phyloP scores from a whole-genome alignment of 2,113 vertebrate genomes.

The Aldabrachelys gigantea region DNA sequence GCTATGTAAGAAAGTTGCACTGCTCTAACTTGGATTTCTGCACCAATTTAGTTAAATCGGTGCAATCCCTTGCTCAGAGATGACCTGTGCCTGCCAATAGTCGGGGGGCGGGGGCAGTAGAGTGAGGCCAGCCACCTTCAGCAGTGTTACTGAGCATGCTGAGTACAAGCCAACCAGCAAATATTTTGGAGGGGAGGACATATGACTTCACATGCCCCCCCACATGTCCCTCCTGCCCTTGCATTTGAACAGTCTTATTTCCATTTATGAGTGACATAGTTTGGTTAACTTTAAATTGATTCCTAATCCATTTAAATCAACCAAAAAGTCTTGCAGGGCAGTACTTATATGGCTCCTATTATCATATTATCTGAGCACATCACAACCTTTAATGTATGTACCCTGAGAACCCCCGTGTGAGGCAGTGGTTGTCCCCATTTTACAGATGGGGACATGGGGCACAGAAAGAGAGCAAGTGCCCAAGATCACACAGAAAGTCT shows the following conservation, averaged over 20 bases:
- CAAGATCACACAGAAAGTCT: no score
- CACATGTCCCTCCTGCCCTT: background rate
- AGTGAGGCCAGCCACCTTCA: background rate
- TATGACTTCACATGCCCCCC: no score
- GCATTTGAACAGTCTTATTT: background rate
- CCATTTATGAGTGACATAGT: background rate
- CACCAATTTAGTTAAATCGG: background rate
- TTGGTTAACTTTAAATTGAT: background rate
- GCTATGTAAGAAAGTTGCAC: background rate
- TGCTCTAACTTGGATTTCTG: background rate
- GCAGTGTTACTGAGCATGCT: no score
- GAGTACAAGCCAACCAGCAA: no score
- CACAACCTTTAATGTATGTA: background rate
- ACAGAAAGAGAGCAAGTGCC: no score
- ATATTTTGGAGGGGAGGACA: no score
- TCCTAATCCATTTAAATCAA: background rate
- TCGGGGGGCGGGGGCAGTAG: background rate
- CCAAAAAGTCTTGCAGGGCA: background rate
- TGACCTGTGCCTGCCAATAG: background rate
- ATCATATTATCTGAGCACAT: background rate
- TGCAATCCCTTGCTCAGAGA: background rate
- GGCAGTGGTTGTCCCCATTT: no score
- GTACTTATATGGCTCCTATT: background rate
- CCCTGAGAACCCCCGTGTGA: background rate
- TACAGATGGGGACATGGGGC: no score